Evolutionary conservation across 2,888 invertebrate species (phyloP).

Genomic region (Rhorus exstirpatorius): DNA sequence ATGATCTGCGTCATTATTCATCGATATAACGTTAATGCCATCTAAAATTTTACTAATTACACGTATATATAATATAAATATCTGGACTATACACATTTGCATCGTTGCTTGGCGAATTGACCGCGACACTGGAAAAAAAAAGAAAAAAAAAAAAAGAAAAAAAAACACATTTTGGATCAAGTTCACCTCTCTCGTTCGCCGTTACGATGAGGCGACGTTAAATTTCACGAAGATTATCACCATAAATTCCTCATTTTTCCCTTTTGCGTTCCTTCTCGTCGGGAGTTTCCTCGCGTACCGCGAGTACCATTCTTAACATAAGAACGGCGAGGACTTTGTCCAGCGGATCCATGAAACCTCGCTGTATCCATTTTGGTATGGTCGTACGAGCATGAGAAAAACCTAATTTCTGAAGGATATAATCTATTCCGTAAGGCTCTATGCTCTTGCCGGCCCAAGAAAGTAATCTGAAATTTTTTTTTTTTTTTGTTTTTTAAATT

Average conservation of each 20-base stretch:
- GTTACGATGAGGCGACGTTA: constrained; percentile 14
- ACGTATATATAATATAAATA: constrained; percentile 37
- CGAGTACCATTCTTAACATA: constrained; percentile 90
- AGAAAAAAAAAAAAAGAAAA: constrained; percentile 20
- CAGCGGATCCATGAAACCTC: constrained; percentile 98
- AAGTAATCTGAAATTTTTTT: constrained; percentile 87
- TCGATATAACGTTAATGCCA: constrained; percentile 63
- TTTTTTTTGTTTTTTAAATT: neutral
- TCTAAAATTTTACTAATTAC: constrained; percentile 62
- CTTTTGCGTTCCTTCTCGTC: constrained; percentile 82
- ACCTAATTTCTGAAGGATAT: constrained; percentile 98
- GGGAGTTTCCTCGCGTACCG: constrained; percentile 84
- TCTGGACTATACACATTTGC: constrained; percentile 67
- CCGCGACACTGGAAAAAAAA: constrained; percentile 29
- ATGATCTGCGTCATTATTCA: constrained; percentile 41
- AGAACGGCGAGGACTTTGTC: constrained; percentile 96
- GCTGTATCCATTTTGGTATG: constrained; percentile 99
- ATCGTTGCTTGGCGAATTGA: constrained; percentile 68
- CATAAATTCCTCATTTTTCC: constrained; percentile 76
- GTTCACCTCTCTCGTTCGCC: constrained; percentile 25
- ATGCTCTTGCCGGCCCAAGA: constrained; percentile 98
- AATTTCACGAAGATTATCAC: neutral
- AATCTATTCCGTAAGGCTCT: constrained; percentile 99
- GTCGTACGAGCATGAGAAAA: constrained; percentile 99
- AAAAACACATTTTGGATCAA: too few species aligned